These are phyloP conservation scores for Arion vulgaris DNA, from an alignment of 1,140 invertebrate species.

Conservation along the genomic window DNA sequence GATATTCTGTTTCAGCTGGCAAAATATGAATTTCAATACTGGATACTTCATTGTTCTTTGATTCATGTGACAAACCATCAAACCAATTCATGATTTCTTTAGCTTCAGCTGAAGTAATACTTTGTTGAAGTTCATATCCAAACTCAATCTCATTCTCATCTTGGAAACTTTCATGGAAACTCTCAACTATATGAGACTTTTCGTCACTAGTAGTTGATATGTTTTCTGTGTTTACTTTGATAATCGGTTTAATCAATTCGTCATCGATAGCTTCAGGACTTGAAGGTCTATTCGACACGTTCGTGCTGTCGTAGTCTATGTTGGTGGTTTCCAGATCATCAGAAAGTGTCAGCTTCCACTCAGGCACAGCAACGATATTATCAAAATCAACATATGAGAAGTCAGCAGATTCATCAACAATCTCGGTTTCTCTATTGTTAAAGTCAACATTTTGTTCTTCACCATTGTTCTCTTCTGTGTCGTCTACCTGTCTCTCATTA, in stretches of 20 bases:
- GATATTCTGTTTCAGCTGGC: background rate
- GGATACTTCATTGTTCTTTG: background rate
- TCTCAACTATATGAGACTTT: background rate
- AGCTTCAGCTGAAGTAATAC: background rate
- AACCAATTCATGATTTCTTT: background rate
- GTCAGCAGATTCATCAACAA: background rate
- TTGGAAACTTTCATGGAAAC: slow-evolving; percentile 8
- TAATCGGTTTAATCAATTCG: slow-evolving; percentile 24
- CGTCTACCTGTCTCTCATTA: background rate
- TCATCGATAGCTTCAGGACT: slow-evolving; percentile 27
- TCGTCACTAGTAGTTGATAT: background rate
- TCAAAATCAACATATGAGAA: background rate
- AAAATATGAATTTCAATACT: too few relatives aligned
- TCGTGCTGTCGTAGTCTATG: background rate
- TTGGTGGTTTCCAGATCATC: background rate
- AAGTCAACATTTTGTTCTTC: background rate
- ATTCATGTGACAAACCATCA: background rate
- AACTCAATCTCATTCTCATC: slow-evolving; percentile 2
- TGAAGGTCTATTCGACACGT: slow-evolving; percentile 9
- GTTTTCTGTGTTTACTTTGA: background rate
- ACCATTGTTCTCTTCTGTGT: background rate
- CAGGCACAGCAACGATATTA: background rate
- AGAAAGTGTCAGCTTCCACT: background rate
- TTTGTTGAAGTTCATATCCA: background rate
- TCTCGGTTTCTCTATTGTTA: background rate